phyloP scores from a whole-genome alignment of 1,140 invertebrate genomes.

The Papilio aristodemus region DNA sequence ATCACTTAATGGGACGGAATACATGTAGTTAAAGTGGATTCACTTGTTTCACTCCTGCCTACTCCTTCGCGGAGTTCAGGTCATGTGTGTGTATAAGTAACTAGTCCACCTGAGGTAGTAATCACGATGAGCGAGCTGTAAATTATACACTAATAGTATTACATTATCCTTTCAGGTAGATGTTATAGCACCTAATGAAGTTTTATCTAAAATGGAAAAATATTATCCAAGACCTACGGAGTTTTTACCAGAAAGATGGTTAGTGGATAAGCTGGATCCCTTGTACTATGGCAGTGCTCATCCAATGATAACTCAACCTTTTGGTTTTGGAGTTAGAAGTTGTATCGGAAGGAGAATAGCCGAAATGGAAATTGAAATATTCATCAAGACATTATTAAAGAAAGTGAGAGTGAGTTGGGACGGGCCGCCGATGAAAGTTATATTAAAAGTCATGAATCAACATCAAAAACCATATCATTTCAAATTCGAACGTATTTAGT shows the following conservation, averaged over 20 bases:
- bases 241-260: slow-evolving; percentile 83
- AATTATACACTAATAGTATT: too few relatives aligned
- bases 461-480: slow-evolving; percentile 59
- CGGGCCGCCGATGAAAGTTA: slow-evolving; percentile 60
- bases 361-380: slow-evolving; percentile 85
- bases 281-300: slow-evolving; percentile 76
- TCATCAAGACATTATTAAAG: slow-evolving; percentile 81
- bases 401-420: slow-evolving; percentile 80
- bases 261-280: slow-evolving; percentile 69
- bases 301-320: slow-evolving; percentile 82
- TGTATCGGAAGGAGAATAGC: slow-evolving; percentile 85
- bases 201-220: slow-evolving; percentile 74
- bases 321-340: slow-evolving; percentile 83
- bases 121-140: too few relatives aligned
- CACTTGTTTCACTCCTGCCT: too few relatives aligned
- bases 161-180: slow-evolving; percentile 67
- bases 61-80: too few relatives aligned
- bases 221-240: slow-evolving; percentile 78
- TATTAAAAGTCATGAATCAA: slow-evolving; percentile 53
- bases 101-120: too few relatives aligned
- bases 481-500: slow-evolving; percentile 51
- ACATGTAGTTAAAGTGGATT: too few relatives aligned
- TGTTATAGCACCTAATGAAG: slow-evolving; percentile 78
- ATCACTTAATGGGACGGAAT: too few relatives aligned
- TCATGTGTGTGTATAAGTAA: too few relatives aligned